Conservation (phyloP, 2,113 vertebrate genomes). For the Phaetusa simplex region DNA sequence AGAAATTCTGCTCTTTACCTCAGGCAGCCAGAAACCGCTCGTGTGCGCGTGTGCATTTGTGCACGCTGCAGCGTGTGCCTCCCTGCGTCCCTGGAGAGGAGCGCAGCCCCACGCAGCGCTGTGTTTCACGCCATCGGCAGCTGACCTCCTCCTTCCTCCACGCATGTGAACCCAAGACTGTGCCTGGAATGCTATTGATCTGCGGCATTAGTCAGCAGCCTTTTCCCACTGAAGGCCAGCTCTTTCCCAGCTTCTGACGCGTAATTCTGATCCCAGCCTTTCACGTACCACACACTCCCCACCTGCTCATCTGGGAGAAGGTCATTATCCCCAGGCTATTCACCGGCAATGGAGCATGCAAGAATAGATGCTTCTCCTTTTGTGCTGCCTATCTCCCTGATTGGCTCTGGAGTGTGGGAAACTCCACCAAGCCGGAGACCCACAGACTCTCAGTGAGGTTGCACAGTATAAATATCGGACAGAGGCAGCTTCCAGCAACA, state of each 20-base stretch:
- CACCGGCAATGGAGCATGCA: conserved; percentile 70
- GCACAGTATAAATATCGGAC: conserved; percentile 54
- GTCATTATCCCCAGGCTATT: conserved; percentile 68
- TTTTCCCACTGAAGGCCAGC: conserved; percentile 18
- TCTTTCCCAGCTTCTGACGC: conserved; percentile 67
- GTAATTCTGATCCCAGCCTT: conserved; percentile 21
- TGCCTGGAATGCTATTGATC: conserved; percentile 61
- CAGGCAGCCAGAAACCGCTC: background rate
- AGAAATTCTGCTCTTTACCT: background rate
- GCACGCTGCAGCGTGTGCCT: background rate
- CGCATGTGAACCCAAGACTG: conserved; percentile 14
- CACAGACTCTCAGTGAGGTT: background rate
- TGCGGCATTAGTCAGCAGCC: conserved; percentile 59
- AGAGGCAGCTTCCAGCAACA: background rate
- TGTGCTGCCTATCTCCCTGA: conserved; percentile 40
- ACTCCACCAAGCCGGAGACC: conserved; percentile 43
- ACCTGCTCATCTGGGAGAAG: conserved; percentile 69
- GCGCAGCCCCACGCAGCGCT: background rate
- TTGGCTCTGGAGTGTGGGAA: conserved; percentile 82
- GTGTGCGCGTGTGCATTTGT: background rate
- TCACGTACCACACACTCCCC: conserved; percentile 57
- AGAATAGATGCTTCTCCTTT: conserved; percentile 52
- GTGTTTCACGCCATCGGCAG: conserved; percentile 4
- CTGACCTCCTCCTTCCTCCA: conserved; percentile 3
- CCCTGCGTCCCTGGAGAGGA: background rate